A percentile compares a stretch with the other conserved stretches of the same genome.
These are phyloP conservation scores for Cephus rjabovi DNA, from an alignment of 2,888 invertebrate species.

Conservation along the genomic window DNA sequence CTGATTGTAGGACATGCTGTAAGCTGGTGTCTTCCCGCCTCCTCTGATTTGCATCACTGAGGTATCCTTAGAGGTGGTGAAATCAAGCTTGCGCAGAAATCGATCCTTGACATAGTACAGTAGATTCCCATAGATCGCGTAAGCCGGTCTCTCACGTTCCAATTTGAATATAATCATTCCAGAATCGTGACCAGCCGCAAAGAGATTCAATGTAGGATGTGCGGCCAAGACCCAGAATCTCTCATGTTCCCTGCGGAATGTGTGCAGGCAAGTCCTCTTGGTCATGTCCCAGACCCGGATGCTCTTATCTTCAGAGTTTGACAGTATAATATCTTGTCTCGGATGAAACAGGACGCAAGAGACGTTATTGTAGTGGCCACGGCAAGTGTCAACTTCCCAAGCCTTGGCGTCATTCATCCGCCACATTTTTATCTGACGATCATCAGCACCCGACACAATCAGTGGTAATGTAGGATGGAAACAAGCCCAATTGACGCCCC, in stretches of 20 bases:
- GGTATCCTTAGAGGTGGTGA: conserved; percentile 91
- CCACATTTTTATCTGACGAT: conserved; percentile 97
- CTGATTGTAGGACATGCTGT: conserved; percentile 96
- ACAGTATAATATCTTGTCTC: conserved; percentile 93
- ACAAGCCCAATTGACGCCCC: conserved; percentile 98
- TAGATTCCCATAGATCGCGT: conserved; percentile 91
- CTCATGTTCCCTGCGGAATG: conserved; percentile 95
- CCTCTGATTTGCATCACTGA: conserved; percentile 94
- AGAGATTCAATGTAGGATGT: conserved; percentile 94
- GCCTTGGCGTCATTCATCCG: conserved; percentile 99
- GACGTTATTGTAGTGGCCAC: conserved; percentile 99
- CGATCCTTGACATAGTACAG: conserved; percentile 97
- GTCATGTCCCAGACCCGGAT: conserved; percentile 99
- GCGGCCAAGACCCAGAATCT: conserved; percentile 97
- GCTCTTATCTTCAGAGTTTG: conserved; percentile 98
- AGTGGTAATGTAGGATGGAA: conserved; percentile 96
- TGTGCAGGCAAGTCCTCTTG: conserved; percentile 90
- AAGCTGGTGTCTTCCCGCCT: conserved; percentile 79
- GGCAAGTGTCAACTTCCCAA: conserved; percentile 99
- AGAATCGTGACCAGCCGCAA: conserved; percentile 99
- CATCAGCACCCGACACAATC: conserved; percentile 98
- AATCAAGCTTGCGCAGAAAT: conserved; percentile 90
- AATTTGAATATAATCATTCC: conserved; percentile 90
- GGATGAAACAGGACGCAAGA: conserved; percentile 98
- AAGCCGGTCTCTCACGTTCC: conserved; percentile 96